A percentile compares a stretch with the other conserved stretches of the same genome.
Evolutionary conservation across 2,888 invertebrate species (phyloP).

Genomic region (Cantharis nigra): DNA sequence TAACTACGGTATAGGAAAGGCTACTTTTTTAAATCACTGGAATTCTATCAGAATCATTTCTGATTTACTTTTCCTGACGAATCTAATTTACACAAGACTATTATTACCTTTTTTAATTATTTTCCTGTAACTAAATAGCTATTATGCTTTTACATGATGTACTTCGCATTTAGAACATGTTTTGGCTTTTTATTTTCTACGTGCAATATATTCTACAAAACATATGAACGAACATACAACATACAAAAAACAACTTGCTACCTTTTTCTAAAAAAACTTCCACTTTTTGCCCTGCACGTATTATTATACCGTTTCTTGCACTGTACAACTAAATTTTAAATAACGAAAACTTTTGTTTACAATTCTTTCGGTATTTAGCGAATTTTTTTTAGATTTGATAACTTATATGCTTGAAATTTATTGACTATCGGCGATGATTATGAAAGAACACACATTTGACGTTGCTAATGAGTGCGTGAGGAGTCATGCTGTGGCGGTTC

Average conservation of each 20-base stretch:
- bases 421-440: constrained; percentile 21
- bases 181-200: constrained; percentile 10
- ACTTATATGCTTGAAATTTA: background rate
- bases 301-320: background rate
- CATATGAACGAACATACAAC: constrained; percentile 18
- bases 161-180: constrained; percentile 13
- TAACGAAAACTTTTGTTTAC: background rate
- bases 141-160: constrained; percentile 13
- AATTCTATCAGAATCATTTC: background rate
- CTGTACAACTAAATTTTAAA: background rate
- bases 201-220: constrained; percentile 11
- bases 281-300: constrained; percentile 8
- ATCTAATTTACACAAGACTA: background rate
- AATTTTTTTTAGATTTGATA: background rate
- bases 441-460: constrained; percentile 45
- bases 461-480: constrained; percentile 55
- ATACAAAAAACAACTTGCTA: constrained; percentile 8
- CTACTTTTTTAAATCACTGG: background rate
- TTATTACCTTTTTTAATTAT: constrained; percentile 14
- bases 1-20: background rate
- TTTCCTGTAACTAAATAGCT: constrained; percentile 15
- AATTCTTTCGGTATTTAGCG: background rate
- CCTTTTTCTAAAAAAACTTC: constrained; percentile 5
- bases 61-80: background rate
- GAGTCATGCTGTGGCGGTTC: constrained; percentile 48